These are phyloP conservation scores for Panagrolaimus sp. DNA, from an alignment of 1,140 invertebrate genomes.

Conservation along the genomic window DNA sequence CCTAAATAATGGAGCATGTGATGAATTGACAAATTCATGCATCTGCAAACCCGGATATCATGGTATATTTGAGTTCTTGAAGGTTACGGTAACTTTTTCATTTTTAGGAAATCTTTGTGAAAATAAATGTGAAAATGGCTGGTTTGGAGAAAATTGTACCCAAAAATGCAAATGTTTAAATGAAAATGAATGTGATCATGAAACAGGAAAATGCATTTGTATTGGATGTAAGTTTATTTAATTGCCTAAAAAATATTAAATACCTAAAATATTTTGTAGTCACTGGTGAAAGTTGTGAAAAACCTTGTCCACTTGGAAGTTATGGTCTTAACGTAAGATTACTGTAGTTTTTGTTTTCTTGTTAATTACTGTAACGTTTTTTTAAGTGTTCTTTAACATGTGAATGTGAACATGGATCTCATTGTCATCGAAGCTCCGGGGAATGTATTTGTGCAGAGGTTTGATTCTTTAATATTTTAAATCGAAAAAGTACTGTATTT, in stretches of 20 bases:
- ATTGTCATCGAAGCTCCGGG: slow-evolving; percentile 54
- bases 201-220: slow-evolving; percentile 74
- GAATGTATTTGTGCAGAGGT: slow-evolving; percentile 47
- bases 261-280: background rate
- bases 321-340: slow-evolving; percentile 47
- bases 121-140: slow-evolving; percentile 66
- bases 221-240: slow-evolving; percentile 68
- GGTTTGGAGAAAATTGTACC: slow-evolving; percentile 73
- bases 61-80: too few relatives aligned
- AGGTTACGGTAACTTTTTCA: too few relatives aligned
- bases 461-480: too few relatives aligned
- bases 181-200: slow-evolving; percentile 75
- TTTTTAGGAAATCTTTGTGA: slow-evolving; percentile 80
- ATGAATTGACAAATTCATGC: slow-evolving; percentile 74
- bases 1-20: slow-evolving; percentile 68
- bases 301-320: slow-evolving; percentile 58
- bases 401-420: slow-evolving; percentile 68
- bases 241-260: too few relatives aligned
- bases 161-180: slow-evolving; percentile 85
- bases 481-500: too few relatives aligned
- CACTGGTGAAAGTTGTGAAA: slow-evolving; percentile 66
- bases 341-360: background rate
- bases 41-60: slow-evolving; percentile 76
- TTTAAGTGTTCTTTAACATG: slow-evolving; percentile 24
- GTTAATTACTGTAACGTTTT: slow-evolving; percentile 7